Evolutionary conservation across 37 sponge, comb jelly and placozoan species (phyloP).

Genomic region (Haliclona indistincta): DNA sequence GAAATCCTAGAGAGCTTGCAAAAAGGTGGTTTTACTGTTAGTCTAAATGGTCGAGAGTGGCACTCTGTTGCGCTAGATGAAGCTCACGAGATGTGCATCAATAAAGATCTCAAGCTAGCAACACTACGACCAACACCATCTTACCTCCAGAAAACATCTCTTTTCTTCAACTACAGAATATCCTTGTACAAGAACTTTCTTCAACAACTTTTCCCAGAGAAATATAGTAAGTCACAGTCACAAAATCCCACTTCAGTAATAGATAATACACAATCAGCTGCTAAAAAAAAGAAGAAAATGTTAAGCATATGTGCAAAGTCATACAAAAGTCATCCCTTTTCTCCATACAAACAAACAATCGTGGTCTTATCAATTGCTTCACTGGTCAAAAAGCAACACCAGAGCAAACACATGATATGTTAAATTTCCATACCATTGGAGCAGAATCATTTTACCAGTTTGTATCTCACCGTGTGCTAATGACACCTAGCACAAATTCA

Average conservation of each 20-base stretch:
- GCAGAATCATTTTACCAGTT: not conserved
- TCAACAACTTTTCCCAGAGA: not conserved
- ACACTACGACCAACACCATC: constrained; percentile 14
- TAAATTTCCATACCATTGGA: constrained; percentile 22
- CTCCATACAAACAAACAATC: not conserved
- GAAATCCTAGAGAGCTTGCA: not conserved
- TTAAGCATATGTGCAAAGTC: not conserved
- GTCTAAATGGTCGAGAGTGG: constrained; percentile 16
- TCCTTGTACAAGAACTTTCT: not conserved
- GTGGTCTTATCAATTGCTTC: constrained; percentile 4
- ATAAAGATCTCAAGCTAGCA: constrained; percentile 11
- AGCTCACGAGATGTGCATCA: constrained; percentile 55
- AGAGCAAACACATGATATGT: constrained; percentile 2
- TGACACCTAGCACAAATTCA: not conserved
- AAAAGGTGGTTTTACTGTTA: constrained; percentile 23
- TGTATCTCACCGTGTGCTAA: not conserved
- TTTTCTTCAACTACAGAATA: constrained; percentile 2
- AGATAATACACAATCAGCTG: not conserved
- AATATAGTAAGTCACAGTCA: not conserved
- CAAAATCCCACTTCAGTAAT: not conserved
- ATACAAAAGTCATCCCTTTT: not conserved
- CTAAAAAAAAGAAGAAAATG: constrained; percentile 8
- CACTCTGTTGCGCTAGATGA: constrained; percentile 40
- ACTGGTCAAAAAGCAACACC: not conserved
- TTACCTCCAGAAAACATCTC: constrained; percentile 2